These are phyloP conservation scores for Nesidiocoris tenuis DNA, from an alignment of 2,888 invertebrate species.

Conservation along the genomic window DNA sequence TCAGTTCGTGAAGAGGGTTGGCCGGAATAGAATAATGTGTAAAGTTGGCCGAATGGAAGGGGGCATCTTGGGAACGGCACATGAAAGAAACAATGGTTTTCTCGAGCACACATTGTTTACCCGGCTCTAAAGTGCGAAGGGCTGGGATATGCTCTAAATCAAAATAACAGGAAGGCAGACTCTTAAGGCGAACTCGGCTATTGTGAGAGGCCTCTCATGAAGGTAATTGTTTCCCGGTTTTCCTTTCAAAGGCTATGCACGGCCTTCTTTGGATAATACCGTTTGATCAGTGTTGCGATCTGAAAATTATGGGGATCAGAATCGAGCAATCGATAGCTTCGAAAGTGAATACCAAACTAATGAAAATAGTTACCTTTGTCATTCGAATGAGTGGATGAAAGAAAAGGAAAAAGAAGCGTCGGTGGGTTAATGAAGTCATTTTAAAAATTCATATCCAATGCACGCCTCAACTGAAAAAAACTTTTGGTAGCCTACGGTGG, in stretches of 20 bases:
- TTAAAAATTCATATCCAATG: too few relatives aligned
- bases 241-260: not conserved
- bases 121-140: constrained; percentile 23
- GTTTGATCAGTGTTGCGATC: not conserved
- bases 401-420: too few relatives aligned
- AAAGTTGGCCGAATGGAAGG: constrained; percentile 10
- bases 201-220: constrained; percentile 8
- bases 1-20: not conserved
- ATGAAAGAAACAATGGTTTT: constrained; percentile 36
- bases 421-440: too few relatives aligned
- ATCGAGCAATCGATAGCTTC: too few relatives aligned
- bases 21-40: constrained; percentile 17
- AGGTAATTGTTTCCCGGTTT: constrained; percentile 21
- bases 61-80: constrained; percentile 6
- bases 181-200: constrained; percentile 10
- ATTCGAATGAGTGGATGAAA: too few relatives aligned
- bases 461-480: too few relatives aligned
- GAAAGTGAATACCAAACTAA: too few relatives aligned
- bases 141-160: constrained; percentile 16
- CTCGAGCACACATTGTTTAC: constrained; percentile 36
- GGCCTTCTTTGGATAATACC: not conserved
- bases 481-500: too few relatives aligned
- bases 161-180: constrained; percentile 26
- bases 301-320: too few relatives aligned
- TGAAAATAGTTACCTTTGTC: too few relatives aligned